Base-by-base conservation (phyloP, 1,140 invertebrate species). In the Meloidogyne hapla region DNA sequence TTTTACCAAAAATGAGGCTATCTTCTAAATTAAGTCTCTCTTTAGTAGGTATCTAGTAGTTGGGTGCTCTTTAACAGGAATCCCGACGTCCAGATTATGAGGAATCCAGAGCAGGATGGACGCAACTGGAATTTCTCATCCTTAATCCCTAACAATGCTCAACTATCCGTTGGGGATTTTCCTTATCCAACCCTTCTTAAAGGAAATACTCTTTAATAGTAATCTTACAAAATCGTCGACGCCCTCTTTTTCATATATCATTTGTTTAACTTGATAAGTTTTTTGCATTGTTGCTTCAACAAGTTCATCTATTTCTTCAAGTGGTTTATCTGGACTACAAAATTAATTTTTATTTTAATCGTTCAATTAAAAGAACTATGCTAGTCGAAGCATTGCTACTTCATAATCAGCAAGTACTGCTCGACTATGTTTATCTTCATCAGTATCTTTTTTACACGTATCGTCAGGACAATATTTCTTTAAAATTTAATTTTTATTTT, bases 391-490 rank as follows among this genome's bases (percentile, higher is more conserved):
- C n/a, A 61, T n/a, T 64, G 40, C 56, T 18, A 40, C 38, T 33
- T 73, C 56, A 61, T 56, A 63, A 13, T 73, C 56, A 13, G 71
- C 71, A 8, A 73, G 33, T 18, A 12, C n/a, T 63, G 71, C 56
- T 9, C 71, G 42, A 13, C n/a, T 10, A 33, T 73, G n/a, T 15
- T 21, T 23, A 63, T 61, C 40, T 26, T 73, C 71, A 13, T 42
- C 21, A 33, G 63, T 73, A 25, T 63, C 25, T 64, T 63, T 15
- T 12, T 28, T 73, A 21, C 71, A 73, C 8, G 1, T 25, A 38
- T 64, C 56, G 10, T 21, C n/a, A 13, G 71, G 15, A 64, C 71
- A 73, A 61, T 28, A 28, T 63, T 28, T 73, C 71, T 73, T 73
- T 21, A 28, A n/a, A 28, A 73, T 13, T 21, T 21, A 18, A 63